These are phyloP conservation scores for Atherix ibis DNA, from an alignment of 2,888 invertebrate species.

Conservation along the genomic window DNA sequence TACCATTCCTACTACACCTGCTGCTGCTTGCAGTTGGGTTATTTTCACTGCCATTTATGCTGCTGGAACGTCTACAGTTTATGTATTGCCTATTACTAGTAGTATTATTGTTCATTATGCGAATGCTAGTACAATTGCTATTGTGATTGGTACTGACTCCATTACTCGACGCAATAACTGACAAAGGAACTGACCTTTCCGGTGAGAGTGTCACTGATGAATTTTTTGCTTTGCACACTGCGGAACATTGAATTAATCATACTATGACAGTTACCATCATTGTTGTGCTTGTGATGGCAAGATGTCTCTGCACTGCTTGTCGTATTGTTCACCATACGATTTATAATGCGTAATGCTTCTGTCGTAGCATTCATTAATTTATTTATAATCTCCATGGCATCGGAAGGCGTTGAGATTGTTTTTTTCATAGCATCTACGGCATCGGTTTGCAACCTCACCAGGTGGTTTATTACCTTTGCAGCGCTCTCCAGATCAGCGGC, in stretches of 20 bases:
- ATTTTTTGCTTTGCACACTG: constrained; percentile 5
- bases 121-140: too few species aligned
- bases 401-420: constrained; percentile 28
- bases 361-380: constrained; percentile 32
- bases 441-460: constrained; percentile 29
- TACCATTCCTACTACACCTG: too few species aligned
- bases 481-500: constrained; percentile 28
- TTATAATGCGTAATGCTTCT: constrained; percentile 29
- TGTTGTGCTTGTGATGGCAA: constrained; percentile 1
- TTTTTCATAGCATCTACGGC: constrained; percentile 26
- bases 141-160: too few species aligned
- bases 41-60: background rate
- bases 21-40: background rate
- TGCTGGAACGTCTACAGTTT: too few species aligned
- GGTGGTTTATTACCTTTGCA: constrained; percentile 26
- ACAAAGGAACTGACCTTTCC: background rate
- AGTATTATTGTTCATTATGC: too few species aligned
- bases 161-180: too few species aligned
- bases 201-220: constrained; percentile 3
- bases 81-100: too few species aligned
- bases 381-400: constrained; percentile 32
- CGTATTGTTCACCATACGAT: constrained; percentile 21
- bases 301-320: constrained; percentile 10
- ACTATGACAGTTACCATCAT: constrained; percentile 1
- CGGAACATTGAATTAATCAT: constrained; percentile 14